A percentile compares a stretch with the other conserved stretches of the same genome.
Conservation (phyloP, 2,797 vertebrate genomes). For the Ctenopoma kingsleyae region DNA sequence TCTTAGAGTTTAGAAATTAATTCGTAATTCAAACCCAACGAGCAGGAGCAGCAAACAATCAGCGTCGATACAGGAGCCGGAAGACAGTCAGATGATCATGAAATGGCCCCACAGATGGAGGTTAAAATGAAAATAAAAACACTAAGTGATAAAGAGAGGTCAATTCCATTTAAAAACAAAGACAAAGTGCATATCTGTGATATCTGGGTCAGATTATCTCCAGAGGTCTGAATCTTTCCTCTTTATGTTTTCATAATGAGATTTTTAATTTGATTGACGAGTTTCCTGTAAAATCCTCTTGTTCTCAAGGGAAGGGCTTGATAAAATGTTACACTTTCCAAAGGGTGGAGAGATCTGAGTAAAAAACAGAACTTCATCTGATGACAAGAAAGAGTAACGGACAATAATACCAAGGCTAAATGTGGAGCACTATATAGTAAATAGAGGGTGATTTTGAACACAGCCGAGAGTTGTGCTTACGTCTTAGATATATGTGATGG, state of each 20-base stretch:
- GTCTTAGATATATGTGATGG: no score
- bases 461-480: no score
- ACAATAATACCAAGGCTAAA: no score
- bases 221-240: slow-evolving; percentile 57
- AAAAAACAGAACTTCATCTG: slow-evolving; percentile 13
- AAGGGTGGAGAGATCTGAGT: slow-evolving; percentile 16
- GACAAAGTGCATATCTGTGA: slow-evolving; percentile 53
- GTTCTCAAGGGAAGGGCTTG: slow-evolving; percentile 33
- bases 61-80: no score
- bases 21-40: no score
- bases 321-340: slow-evolving; percentile 67
- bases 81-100: no score
- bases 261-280: slow-evolving; percentile 80
- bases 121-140: slow-evolving; percentile 14
- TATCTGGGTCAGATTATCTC: slow-evolving; percentile 72
- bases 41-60: no score
- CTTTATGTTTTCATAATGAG: slow-evolving; percentile 73
- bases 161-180: slow-evolving; percentile 61
- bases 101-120: slow-evolving; percentile 33
- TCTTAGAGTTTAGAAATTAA: no score
- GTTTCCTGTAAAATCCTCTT: slow-evolving; percentile 72
- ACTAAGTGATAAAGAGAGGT: slow-evolving; percentile 57
- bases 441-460: no score
- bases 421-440: no score
- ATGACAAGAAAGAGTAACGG: slow-evolving; percentile 1